Percentiles rank a stretch among this genome's conserved stretches.
Conservation (phyloP, 2,113 vertebrate genomes). For the Barbus barbus region DNA sequence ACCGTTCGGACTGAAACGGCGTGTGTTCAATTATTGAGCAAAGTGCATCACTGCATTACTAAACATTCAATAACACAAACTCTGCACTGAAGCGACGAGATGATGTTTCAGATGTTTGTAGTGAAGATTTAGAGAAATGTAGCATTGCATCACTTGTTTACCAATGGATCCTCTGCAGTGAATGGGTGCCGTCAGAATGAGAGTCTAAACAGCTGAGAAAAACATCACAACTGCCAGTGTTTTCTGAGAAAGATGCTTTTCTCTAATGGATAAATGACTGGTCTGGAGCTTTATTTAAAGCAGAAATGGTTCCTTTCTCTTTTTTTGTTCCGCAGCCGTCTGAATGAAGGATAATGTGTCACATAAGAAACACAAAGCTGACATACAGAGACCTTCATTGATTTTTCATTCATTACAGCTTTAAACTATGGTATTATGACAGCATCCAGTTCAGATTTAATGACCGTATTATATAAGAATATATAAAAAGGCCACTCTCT, state of each 20-base stretch:
- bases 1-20: background rate
- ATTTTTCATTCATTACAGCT: background rate
- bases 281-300: background rate
- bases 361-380: background rate
- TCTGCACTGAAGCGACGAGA: background rate
- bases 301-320: background rate
- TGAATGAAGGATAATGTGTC: background rate
- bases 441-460: conserved; percentile 2
- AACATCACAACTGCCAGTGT: background rate
- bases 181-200: background rate
- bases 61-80: conserved; percentile 4
- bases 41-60: background rate
- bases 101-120: background rate
- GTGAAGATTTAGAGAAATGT: background rate
- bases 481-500: conserved; percentile 2
- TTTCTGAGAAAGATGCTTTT: background rate
- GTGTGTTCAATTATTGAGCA: conserved; percentile 8
- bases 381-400: background rate
- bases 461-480: background rate
- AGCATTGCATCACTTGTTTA: too few species aligned
- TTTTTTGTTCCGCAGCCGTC: background rate
- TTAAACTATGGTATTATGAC: background rate
- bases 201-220: background rate
- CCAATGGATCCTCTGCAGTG: background rate
- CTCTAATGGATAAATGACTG: background rate